Conservation (phyloP, 2,113 vertebrate genomes). For the Diphyllodes magnificus region DNA sequence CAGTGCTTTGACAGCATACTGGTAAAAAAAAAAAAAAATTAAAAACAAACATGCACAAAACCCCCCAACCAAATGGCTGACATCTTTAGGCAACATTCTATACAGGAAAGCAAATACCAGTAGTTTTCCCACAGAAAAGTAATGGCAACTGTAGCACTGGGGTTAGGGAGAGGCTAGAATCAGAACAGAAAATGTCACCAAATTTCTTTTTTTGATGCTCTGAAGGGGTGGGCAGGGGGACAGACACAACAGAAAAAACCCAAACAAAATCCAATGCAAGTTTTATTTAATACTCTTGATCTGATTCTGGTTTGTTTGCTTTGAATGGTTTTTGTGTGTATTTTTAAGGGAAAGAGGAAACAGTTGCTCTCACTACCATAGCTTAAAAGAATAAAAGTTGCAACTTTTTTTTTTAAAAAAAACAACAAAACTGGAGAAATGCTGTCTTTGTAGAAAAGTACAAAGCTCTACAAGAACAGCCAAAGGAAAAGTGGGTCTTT, state of each 20-base stretch:
- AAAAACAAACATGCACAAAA: constrained; percentile 49
- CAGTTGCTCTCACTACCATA: constrained; percentile 61
- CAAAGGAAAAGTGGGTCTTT: constrained; percentile 77
- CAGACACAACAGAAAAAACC: neutral
- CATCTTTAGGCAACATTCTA: constrained; percentile 67
- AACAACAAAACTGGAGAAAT: constrained; percentile 17
- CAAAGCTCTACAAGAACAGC: constrained; percentile 56
- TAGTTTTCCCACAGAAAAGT: constrained; percentile 68
- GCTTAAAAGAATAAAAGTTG: constrained; percentile 63
- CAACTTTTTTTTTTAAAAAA: neutral
- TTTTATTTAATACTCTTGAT: constrained; percentile 24
- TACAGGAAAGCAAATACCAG: constrained; percentile 68
- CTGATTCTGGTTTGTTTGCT: constrained; percentile 40
- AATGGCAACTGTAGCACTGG: constrained; percentile 58
- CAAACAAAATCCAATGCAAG: neutral
- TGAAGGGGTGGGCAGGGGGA: neutral
- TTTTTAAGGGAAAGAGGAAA: constrained; percentile 52
- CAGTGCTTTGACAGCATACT: constrained; percentile 34
- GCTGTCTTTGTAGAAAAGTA: constrained; percentile 58
- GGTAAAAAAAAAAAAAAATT: neutral
- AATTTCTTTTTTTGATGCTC: constrained; percentile 7
- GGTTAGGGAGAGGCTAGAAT: constrained; percentile 52
- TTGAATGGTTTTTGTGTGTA: neutral
- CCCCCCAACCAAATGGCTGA: constrained; percentile 54
- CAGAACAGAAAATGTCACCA: constrained; percentile 40